Conservation (phyloP, 2,797 vertebrate species). For the Eidolon dupreanum region DNA sequence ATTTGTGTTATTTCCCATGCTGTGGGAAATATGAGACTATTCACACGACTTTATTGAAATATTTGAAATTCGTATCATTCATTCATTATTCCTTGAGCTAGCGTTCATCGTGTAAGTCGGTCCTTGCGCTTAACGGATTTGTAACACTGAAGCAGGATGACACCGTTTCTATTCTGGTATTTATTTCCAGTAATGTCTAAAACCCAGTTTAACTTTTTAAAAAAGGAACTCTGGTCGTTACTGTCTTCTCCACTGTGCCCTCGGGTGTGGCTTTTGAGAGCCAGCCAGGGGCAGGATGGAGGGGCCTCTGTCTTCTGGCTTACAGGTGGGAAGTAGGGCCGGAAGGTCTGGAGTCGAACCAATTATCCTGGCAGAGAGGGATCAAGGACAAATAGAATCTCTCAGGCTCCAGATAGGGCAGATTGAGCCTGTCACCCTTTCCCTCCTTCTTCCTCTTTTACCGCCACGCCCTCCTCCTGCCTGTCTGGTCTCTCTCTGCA, state of each 20-base stretch:
- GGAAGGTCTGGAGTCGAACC: neutral
- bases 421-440: rapidly evolving
- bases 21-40: neutral
- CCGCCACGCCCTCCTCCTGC: neutral
- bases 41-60: neutral
- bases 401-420: neutral
- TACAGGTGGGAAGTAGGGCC: too few species aligned
- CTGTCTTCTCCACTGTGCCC: neutral
- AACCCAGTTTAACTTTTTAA: neutral
- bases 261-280: neutral
- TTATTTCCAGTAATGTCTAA: neutral
- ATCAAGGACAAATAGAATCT: neutral
- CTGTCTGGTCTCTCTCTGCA: too few species aligned
- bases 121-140: neutral
- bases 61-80: neutral
- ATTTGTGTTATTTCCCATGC: neutral
- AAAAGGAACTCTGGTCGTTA: neutral
- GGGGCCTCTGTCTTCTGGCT: neutral
- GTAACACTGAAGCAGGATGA: neutral
- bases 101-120: neutral
- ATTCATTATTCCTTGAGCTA: neutral
- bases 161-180: neutral
- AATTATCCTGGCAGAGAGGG: neutral
- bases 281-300: rapidly evolving
- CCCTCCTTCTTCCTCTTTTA: neutral